Evolutionary conservation across 2,888 invertebrate species (phyloP).

Genomic region (Cataglyphis livida): DNA sequence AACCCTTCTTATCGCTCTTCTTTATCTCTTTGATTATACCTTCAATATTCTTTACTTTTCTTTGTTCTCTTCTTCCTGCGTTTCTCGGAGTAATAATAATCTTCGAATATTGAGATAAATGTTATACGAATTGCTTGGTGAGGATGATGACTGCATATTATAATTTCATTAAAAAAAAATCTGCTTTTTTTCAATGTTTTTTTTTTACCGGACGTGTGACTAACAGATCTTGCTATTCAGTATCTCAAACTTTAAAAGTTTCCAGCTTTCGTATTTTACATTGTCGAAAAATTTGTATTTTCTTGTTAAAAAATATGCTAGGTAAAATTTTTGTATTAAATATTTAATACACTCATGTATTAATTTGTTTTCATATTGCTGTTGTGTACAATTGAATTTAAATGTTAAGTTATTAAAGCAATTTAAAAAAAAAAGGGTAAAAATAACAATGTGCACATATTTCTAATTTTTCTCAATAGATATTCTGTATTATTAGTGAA

Average conservation of each 20-base stretch:
- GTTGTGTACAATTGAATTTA: no score
- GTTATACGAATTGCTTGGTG: slow-evolving; percentile 1
- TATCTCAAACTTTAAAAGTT: background rate
- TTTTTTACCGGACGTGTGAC: background rate
- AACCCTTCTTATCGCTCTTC: background rate
- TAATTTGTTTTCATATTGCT: no score
- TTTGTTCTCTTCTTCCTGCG: slow-evolving; percentile 3
- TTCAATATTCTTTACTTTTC: slow-evolving; percentile 3
- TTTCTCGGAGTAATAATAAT: slow-evolving; percentile 40
- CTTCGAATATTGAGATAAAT: slow-evolving; percentile 9
- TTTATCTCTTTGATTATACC: slow-evolving; percentile 8
- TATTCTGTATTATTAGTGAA: no score
- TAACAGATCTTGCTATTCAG: background rate
- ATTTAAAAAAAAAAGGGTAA: no score
- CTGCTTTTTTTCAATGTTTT: background rate
- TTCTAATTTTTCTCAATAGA: no score
- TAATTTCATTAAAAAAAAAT: slow-evolving; percentile 7
- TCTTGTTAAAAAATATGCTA: no score
- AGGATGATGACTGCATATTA: slow-evolving; percentile 16
- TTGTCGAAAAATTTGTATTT: no score
- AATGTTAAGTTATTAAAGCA: no score
- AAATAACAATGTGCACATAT: no score
- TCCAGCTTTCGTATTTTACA: background rate
- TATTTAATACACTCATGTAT: no score
- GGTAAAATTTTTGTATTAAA: no score